Base-by-base conservation (phyloP, 1,140 invertebrate genomes). In the Zaprionus kolodkinae region DNA sequence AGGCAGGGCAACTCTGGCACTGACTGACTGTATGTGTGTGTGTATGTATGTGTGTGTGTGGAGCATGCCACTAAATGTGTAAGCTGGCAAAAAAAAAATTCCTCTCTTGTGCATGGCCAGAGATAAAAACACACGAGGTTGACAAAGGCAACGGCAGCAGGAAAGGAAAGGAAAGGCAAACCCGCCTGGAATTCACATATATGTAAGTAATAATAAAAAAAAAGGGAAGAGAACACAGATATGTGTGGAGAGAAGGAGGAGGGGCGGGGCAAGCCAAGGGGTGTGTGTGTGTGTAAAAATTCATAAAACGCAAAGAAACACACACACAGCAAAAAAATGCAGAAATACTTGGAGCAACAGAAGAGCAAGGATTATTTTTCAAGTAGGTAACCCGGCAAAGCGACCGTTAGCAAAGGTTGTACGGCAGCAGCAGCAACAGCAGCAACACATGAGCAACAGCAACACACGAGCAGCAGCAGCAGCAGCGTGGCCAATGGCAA, bases 221-320 rank as follows among this genome's bases (percentile, higher is more conserved):
- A 69, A 21, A 21, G 21, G 21, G 2, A 21, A 21, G 21, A 25
- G 68, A 40, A 72, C 54, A 72, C 38, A 67, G 27, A 21, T 38
- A 55, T 66, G 57, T 61, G 27, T 2, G 40, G 2, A 13, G n/a
- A 0, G 9, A 6, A 6, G 13, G 40, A 2, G 6, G 33, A 6
- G 33, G 33, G 1, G 6, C 33, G n/a, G 38, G 38, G 11, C 21
- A 21, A 2, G 21, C 1, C 1, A 21, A 21, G 2, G 21, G 54
- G 57, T n/a, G 17, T 62, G 48, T 54, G 36, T 30, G 33, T 9
- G 38, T 33, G 45, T 25, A 60, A 65, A 76, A 72, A 76, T 72
- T 55, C 55, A 72, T 65, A 72, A 72, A 76, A 76, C 61, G 48
- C 57, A 76, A 76, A 65, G 62, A 72, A 72, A 72, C 62, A 72